Conservation (phyloP, 1,140 invertebrate species). For the Hyphantria cunea region DNA sequence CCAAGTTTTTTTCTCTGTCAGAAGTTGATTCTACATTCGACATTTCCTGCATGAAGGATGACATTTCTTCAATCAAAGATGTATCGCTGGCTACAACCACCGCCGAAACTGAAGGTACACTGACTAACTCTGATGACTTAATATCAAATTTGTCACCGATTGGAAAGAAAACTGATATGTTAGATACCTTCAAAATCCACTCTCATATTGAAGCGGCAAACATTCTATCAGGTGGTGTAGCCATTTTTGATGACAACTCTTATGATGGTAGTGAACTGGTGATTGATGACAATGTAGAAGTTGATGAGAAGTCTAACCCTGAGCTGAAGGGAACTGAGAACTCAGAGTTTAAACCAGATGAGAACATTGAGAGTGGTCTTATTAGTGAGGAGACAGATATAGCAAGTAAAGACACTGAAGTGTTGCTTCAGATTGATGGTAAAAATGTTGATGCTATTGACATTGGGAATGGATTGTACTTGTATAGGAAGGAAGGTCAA, state of each 20-base stretch:
- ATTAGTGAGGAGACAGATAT: constrained; percentile 48
- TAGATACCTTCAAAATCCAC: constrained; percentile 68
- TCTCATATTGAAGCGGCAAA: constrained; percentile 76
- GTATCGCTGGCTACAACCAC: constrained; percentile 36
- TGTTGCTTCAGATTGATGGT: constrained; percentile 77
- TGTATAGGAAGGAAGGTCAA: constrained; percentile 72
- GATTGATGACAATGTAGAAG: constrained; percentile 71
- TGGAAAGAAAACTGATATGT: constrained; percentile 57
- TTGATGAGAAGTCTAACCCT: constrained; percentile 52
- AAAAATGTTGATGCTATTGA: constrained; percentile 79
- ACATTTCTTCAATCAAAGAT: constrained; percentile 55
- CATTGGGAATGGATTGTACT: constrained; percentile 77
- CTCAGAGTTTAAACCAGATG: constrained; percentile 28
- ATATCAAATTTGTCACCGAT: constrained; percentile 68
- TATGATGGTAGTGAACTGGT: constrained; percentile 78
- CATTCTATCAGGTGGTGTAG: constrained; percentile 75
- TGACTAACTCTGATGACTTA: constrained; percentile 45
- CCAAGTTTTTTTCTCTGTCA: constrained; percentile 76
- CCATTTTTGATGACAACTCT: constrained; percentile 80
- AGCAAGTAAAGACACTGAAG: constrained; percentile 67
- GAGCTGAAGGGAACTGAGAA: constrained; percentile 36
- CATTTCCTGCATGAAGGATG: constrained; percentile 34
- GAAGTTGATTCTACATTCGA: constrained; percentile 71
- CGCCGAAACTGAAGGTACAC: constrained; percentile 41
- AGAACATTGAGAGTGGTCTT: constrained; percentile 35